These are phyloP conservation scores for Ormyrus labotus DNA, from an alignment of 2,888 invertebrate species.

Conservation along the genomic window DNA sequence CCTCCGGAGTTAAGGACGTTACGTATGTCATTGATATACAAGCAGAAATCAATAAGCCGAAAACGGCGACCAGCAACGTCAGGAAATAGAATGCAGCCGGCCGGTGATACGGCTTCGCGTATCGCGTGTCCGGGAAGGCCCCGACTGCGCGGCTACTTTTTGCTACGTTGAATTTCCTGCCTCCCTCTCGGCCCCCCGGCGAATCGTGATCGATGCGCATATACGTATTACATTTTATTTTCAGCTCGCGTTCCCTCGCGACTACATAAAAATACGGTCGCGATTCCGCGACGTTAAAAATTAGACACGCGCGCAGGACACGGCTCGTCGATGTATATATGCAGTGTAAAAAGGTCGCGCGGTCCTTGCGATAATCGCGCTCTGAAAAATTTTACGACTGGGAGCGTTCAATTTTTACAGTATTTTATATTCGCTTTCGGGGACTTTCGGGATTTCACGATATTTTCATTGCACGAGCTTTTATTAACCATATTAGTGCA, in stretches of 20 bases:
- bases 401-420: background rate
- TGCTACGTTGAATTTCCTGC: constrained; percentile 24
- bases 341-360: background rate
- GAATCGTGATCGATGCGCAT: constrained; percentile 5
- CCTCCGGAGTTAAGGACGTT: no score
- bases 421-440: constrained; percentile 1
- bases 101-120: constrained; percentile 2
- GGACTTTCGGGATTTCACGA: constrained; percentile 12
- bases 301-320: constrained; percentile 2
- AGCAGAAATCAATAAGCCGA: constrained; percentile 37
- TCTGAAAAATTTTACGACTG: background rate
- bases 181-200: background rate
- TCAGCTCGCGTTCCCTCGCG: background rate
- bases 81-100: constrained; percentile 35
- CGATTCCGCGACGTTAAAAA: constrained; percentile 15
- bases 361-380: background rate
- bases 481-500: background rate
- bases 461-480: constrained; percentile 1
- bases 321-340: background rate
- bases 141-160: background rate
- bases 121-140: constrained; percentile 25
- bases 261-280: background rate
- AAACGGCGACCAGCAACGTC: constrained; percentile 36
- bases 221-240: background rate
- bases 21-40: no score